Evolutionary conservation across 2,888 invertebrate species (phyloP).

Genomic region (Stomorhina lunata): DNA sequence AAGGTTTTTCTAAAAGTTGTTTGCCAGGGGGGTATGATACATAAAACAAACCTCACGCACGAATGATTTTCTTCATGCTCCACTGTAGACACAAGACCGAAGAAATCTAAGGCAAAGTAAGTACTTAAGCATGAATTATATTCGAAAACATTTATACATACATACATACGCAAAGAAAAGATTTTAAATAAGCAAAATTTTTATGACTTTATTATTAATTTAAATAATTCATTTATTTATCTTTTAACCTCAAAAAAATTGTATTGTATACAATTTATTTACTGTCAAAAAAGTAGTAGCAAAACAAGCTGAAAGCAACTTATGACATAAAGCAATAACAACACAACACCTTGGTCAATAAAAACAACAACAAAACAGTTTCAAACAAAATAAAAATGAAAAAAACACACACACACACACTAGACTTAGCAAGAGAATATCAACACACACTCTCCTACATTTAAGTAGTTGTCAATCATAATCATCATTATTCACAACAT

Average conservation of each 20-base stretch:
- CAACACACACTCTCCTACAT: neutral
- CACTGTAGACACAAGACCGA: too few species aligned
- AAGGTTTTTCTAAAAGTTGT: too few species aligned
- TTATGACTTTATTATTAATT: too few species aligned
- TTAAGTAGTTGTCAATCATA: slow-evolving; percentile 56
- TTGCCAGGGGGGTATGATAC: neutral
- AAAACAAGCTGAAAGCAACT: slow-evolving; percentile 31
- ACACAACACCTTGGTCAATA: slow-evolving; percentile 56
- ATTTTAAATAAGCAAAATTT: too few species aligned
- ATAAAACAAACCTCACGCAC: neutral
- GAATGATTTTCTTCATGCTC: neutral
- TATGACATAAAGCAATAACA: slow-evolving; percentile 26
- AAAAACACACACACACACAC: slow-evolving; percentile 10
- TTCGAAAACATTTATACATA: too few species aligned
- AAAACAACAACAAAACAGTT: slow-evolving; percentile 53
- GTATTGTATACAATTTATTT: neutral
- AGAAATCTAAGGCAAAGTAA: too few species aligned
- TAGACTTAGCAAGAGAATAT: neutral
- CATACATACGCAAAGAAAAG: too few species aligned
- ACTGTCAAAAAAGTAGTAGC: slow-evolving; percentile 13
- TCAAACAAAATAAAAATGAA: slow-evolving; percentile 34
- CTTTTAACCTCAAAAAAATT: neutral
- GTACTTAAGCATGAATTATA: too few species aligned
- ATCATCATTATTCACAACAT: slow-evolving; percentile 20
- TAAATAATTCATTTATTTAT: too few species aligned